A percentile compares a stretch with the other conserved stretches of the same genome.
These are phyloP conservation scores for Gasterosteus nipponicus DNA, from an alignment of 2,113 vertebrate genomes.

Conservation along the genomic window DNA sequence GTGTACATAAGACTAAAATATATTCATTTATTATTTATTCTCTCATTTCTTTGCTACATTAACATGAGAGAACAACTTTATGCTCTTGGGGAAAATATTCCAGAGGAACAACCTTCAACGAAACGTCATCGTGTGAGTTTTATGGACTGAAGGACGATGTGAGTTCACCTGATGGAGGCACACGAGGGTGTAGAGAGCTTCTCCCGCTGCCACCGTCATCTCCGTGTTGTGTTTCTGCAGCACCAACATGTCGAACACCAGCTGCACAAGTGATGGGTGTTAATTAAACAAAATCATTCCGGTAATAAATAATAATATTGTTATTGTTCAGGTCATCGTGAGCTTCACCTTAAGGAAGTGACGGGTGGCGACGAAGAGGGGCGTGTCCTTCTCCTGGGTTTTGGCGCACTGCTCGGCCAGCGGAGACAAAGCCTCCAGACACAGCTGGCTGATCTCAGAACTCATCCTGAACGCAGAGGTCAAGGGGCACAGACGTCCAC, in stretches of 20 bases:
- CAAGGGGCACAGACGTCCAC: slow-evolving; percentile 58
- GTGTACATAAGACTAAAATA: no score
- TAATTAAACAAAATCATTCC: no score
- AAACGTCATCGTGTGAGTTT: no score
- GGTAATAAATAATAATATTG: no score
- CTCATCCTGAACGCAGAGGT: slow-evolving; percentile 88
- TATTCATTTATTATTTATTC: no score
- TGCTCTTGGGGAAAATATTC: no score
- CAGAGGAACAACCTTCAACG: no score
- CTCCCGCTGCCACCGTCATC: slow-evolving; percentile 96
- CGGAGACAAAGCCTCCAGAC: slow-evolving; percentile 94
- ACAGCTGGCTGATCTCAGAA: slow-evolving; percentile 96
- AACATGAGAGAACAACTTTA: no score
- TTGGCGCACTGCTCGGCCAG: slow-evolving; percentile 97
- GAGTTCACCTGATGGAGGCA: slow-evolving; percentile 85
- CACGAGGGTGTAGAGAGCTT: slow-evolving; percentile 97
- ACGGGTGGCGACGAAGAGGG: slow-evolving; percentile 93
- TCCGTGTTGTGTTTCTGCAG: slow-evolving; percentile 98
- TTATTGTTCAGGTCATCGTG: no score
- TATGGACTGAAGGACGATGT: neutral
- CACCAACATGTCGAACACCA: slow-evolving; percentile 99
- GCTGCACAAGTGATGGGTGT: slow-evolving; percentile 69
- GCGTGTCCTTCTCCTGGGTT: slow-evolving; percentile 94
- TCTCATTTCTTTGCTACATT: no score
- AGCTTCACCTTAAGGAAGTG: slow-evolving; percentile 94